Percentiles rank a stretch among this genome's conserved stretches.
phyloP scores from a whole-genome alignment of 2,888 invertebrate species.

The Netelia virgata region DNA sequence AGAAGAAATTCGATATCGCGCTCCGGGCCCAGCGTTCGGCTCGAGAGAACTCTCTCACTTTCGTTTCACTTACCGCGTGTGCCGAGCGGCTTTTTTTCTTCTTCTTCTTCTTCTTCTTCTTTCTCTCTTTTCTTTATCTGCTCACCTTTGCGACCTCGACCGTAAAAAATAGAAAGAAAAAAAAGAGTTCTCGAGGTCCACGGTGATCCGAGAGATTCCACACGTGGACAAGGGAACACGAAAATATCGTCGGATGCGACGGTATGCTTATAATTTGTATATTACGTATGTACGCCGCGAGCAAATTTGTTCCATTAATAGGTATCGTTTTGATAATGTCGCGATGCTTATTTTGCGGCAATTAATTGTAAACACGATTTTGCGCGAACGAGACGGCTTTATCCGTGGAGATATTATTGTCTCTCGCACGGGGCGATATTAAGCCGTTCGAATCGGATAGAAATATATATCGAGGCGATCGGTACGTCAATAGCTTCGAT shows the following conservation, averaged over 20 bases:
- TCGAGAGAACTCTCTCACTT: constrained; percentile 44
- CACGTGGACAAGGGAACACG: constrained; percentile 25
- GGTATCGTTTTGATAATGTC: no score
- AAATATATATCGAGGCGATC: no score
- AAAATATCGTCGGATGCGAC: not conserved
- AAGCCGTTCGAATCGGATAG: no score
- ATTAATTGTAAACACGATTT: no score
- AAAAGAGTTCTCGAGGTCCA: constrained; percentile 9
- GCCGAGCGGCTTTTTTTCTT: not conserved
- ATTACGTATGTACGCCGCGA: no score
- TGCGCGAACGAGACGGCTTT: no score
- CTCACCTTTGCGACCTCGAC: constrained; percentile 48
- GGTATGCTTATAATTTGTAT: not conserved
- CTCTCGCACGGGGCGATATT: no score
- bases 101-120: not conserved
- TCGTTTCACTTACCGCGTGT: constrained; percentile 43
- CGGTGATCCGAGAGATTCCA: constrained; percentile 1
- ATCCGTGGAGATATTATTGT: no score
- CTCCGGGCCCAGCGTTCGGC: constrained; percentile 39
- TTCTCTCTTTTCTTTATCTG: constrained; percentile 37
- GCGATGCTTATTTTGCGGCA: no score
- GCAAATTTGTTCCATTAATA: no score
- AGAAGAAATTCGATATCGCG: constrained; percentile 53
- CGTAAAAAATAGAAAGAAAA: constrained; percentile 28
- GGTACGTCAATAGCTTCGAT: no score